phyloP scores from a whole-genome alignment of 2,888 invertebrate species.

The Sarcophaga caerulescens region DNA sequence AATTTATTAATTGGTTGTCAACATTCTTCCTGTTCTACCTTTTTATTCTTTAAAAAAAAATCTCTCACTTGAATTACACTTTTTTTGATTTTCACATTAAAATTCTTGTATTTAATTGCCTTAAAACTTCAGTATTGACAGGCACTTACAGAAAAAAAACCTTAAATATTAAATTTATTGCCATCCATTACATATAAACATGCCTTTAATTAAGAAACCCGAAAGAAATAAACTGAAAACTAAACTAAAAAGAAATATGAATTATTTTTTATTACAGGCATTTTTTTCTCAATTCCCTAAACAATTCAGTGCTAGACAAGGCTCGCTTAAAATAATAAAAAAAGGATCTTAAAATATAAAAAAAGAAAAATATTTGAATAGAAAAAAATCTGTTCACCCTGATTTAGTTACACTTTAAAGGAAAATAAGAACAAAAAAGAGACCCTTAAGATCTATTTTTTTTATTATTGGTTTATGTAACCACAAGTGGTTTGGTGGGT shows the following conservation, averaged over 20 bases:
- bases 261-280: slow-evolving; percentile 14
- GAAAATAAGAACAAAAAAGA: not conserved
- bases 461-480: not conserved
- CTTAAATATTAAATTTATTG: no score
- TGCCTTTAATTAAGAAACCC: no score
- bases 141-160: no score
- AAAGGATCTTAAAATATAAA: not conserved
- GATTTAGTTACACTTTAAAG: slow-evolving; percentile 31
- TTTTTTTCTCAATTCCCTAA: slow-evolving; percentile 15
- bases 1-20: no score
- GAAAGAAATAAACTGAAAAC: not conserved
- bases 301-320: not conserved
- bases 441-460: slow-evolving; percentile 3
- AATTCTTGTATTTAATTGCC: no score
- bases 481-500: slow-evolving; percentile 1
- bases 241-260: slow-evolving; percentile 3
- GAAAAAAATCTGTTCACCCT: slow-evolving; percentile 27
- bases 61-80: no score
- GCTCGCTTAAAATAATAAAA: not conserved
- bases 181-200: no score
- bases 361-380: no score
- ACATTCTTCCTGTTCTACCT: no score
- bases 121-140: no score
- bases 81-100: no score
- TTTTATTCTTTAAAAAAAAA: no score